Conservation (phyloP, 2,888 invertebrate species). For the Rotaria macrura region DNA sequence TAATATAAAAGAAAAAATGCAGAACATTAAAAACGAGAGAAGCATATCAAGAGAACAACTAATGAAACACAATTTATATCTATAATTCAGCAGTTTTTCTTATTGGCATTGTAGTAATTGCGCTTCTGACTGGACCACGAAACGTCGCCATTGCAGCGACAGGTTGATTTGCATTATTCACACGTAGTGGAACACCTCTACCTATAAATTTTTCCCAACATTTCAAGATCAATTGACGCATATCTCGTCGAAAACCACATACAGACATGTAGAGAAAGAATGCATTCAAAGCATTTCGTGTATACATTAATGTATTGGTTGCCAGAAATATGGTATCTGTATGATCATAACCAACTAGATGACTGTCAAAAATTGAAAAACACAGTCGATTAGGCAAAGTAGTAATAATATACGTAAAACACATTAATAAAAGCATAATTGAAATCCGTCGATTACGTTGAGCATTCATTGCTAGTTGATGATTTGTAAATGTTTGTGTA, state of each 20-base stretch:
- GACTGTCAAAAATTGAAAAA: neutral
- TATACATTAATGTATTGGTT: neutral
- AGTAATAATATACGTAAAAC: neutral
- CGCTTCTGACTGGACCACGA: too few species aligned
- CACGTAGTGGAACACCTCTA: neutral
- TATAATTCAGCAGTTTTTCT: too few species aligned
- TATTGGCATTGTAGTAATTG: too few species aligned
- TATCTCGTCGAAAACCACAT: neutral
- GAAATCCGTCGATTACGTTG: neutral
- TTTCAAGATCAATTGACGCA: neutral
- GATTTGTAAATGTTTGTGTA: neutral
- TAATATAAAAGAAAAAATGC: too few species aligned
- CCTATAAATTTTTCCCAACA: neutral
- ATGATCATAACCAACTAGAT: neutral
- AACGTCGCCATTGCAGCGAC: neutral
- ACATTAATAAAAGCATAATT: neutral
- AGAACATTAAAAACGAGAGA: too few species aligned
- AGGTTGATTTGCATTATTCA: neutral
- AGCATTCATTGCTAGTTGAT: neutral
- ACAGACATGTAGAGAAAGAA: neutral
- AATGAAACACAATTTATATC: too few species aligned
- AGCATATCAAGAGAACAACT: too few species aligned
- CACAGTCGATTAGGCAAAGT: neutral
- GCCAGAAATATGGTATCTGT: neutral
- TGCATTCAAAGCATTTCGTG: neutral